Evolutionary conservation across 2,113 vertebrate genomes (phyloP).

Genomic region (Sakesphorus luctuosus): DNA sequence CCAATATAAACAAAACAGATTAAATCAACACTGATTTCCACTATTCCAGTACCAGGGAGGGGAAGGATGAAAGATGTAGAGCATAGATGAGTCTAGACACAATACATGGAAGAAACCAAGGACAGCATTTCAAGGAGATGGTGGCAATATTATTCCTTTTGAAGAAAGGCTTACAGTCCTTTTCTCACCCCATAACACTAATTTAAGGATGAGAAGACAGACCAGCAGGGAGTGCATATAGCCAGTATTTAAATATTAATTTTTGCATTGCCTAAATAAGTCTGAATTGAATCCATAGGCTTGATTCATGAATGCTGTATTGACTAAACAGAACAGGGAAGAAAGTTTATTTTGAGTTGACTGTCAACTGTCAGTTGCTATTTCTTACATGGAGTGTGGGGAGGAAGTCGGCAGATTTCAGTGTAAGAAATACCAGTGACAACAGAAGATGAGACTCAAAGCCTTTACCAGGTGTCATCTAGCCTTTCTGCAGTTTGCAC

Average conservation of each 20-base stretch:
- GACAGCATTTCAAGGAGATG: not conserved
- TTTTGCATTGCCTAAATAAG: conserved; percentile 34
- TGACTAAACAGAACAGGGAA: conserved; percentile 24
- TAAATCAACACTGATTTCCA: conserved; percentile 8
- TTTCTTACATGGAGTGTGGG: conserved; percentile 25
- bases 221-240: not conserved
- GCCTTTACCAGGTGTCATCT: not conserved
- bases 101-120: not conserved
- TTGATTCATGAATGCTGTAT: conserved; percentile 65
- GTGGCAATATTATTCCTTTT: not conserved
- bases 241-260: conserved; percentile 7
- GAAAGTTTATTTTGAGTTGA: not conserved
- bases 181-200: conserved; percentile 6
- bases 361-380: conserved; percentile 23
- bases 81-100: not conserved
- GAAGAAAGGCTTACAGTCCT: not conserved
- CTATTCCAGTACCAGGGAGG: not conserved
- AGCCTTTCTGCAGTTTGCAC: conserved; percentile 15
- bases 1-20: not conserved
- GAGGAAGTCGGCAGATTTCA: conserved; percentile 5
- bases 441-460: conserved; percentile 23
- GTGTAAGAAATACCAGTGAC: conserved; percentile 5
- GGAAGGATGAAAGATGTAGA: not conserved
- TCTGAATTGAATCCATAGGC: conserved; percentile 23
- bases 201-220: conserved; percentile 29